phyloP scores from a whole-genome alignment of 2,888 invertebrate species.

The Cyclophora albipunctata region DNA sequence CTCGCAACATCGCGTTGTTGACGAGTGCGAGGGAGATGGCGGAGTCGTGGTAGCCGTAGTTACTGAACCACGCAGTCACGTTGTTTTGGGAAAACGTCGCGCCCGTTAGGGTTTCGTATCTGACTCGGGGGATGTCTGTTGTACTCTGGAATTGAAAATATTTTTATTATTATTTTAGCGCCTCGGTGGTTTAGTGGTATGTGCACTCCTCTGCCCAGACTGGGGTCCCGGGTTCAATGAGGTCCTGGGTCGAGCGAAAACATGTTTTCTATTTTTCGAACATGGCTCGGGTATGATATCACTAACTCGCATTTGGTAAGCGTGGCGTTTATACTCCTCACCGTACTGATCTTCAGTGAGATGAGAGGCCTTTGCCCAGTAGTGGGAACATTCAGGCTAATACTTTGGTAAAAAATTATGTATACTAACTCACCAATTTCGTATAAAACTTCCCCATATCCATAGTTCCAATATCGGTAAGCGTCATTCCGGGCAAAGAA shows the following conservation, averaged over 20 bases:
- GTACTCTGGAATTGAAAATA: conserved; percentile 32
- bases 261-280: too few relatives aligned
- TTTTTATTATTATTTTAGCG: background rate
- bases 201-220: too few relatives aligned
- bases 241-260: too few relatives aligned
- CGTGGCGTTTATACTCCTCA: too few relatives aligned
- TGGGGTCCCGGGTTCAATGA: too few relatives aligned
- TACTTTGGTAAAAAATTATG: background rate
- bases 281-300: too few relatives aligned
- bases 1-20: conserved; percentile 77
- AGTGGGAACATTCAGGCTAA: too few relatives aligned
- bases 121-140: conserved; percentile 51
- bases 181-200: too few relatives aligned
- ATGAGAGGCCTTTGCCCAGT: too few relatives aligned
- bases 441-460: conserved; percentile 57
- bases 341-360: too few relatives aligned
- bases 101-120: conserved; percentile 73
- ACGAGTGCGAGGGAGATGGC: conserved; percentile 79
- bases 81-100: conserved; percentile 65
- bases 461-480: conserved; percentile 47
- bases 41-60: conserved; percentile 85
- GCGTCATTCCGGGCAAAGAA: conserved; percentile 36
- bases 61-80: conserved; percentile 84
- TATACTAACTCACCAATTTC: conserved; percentile 48
- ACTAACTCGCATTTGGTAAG: too few relatives aligned